These are phyloP conservation scores for Palaemon carinicauda DNA, from an alignment of 1,140 invertebrate species.

Conservation along the genomic window DNA sequence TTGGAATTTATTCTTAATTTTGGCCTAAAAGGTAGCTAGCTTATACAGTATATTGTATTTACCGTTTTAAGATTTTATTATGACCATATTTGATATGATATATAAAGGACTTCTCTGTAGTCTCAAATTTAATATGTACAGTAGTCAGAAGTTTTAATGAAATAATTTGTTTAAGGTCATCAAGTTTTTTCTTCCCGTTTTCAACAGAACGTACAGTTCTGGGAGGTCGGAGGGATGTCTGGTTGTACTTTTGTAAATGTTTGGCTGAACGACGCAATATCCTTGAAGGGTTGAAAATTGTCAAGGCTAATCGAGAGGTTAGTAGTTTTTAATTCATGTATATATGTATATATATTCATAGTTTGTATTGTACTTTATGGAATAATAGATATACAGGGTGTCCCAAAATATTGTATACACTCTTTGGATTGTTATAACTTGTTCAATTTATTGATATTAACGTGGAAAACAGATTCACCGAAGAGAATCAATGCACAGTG, in stretches of 20 bases:
- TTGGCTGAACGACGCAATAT: slow-evolving; percentile 38
- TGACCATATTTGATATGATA: no score
- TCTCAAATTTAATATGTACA: no score
- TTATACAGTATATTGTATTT: background rate
- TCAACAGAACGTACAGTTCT: slow-evolving; percentile 9
- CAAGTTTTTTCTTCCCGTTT: background rate
- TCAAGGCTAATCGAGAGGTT: slow-evolving; percentile 38
- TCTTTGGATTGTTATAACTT: no score
- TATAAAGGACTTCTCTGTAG: no score
- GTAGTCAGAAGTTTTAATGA: background rate
- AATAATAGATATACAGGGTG: no score
- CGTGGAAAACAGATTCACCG: no score
- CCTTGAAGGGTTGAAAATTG: slow-evolving; percentile 32
- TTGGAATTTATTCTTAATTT: slow-evolving; percentile 23
- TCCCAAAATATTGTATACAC: no score
- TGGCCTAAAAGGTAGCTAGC: slow-evolving; percentile 12
- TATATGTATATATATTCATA: background rate
- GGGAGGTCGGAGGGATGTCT: slow-evolving; percentile 11
- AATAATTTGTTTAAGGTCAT: no score
- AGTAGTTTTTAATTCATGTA: background rate
- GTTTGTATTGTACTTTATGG: background rate
- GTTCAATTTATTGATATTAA: no score
- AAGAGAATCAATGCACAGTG: no score
- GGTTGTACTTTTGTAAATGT: slow-evolving; percentile 35
- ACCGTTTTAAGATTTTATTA: no score